phyloP scores from a whole-genome alignment of 2,113 vertebrate genomes.

The Sylvilagus bachmani region DNA sequence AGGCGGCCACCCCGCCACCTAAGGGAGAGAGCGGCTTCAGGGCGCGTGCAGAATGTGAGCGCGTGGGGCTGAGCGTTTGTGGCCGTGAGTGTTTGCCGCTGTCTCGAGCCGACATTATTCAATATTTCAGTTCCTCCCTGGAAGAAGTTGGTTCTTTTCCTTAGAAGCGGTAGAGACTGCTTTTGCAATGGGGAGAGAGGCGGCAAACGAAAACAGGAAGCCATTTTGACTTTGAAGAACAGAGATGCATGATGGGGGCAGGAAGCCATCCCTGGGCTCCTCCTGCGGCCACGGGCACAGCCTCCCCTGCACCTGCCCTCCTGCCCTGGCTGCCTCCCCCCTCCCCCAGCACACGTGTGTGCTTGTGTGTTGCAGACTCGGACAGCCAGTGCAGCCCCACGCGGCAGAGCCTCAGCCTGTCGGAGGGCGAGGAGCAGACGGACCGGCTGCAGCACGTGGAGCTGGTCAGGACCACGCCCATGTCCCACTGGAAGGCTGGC shows the following conservation, averaged over 20 bases:
- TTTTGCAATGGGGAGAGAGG: background rate
- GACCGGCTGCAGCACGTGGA: constrained; percentile 94
- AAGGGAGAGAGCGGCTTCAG: too few relatives aligned
- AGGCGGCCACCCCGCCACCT: too few relatives aligned
- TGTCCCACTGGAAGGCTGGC: constrained; percentile 94
- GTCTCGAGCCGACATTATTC: background rate
- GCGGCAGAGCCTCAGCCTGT: constrained; percentile 90
- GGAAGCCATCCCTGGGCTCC: background rate
- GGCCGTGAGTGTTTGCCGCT: background rate
- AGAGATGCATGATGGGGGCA: background rate
- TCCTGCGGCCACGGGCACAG: background rate
- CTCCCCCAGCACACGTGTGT: background rate
- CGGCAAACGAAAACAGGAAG: background rate
- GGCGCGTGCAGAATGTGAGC: rapidly evolving
- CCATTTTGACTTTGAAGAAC: background rate
- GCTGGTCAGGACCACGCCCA: constrained; percentile 90
- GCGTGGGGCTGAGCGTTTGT: background rate
- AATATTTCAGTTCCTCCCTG: background rate
- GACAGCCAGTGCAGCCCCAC: constrained; percentile 91
- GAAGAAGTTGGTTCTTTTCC: background rate
- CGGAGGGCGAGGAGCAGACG: constrained; percentile 92
- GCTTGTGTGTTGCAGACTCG: constrained; percentile 88
- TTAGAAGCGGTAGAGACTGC: background rate
- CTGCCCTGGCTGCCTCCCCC: background rate
- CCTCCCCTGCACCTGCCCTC: background rate